A percentile compares a stretch with the other conserved stretches of the same genome.
Evolutionary conservation across 2,888 invertebrate genomes (phyloP).

Genomic region (Spisula subtruncata): DNA sequence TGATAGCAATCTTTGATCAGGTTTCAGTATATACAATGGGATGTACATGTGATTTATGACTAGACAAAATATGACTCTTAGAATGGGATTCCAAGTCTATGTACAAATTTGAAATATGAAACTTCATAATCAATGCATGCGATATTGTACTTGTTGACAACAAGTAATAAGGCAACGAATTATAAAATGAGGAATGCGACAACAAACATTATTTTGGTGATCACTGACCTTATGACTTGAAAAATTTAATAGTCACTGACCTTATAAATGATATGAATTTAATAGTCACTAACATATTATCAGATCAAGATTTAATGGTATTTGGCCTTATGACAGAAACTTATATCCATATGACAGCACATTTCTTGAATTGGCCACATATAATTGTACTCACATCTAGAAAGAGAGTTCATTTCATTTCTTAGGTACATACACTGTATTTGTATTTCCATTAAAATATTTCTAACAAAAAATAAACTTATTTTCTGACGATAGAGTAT

Average conservation of each 20-base stretch:
- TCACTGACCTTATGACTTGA: neutral
- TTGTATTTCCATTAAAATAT: too few species aligned
- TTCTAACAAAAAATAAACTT: too few species aligned
- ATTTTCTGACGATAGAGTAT: too few species aligned
- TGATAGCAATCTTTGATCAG: neutral
- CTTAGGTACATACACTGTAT: too few species aligned
- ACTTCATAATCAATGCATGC: neutral
- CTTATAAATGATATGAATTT: neutral
- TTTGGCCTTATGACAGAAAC: too few species aligned
- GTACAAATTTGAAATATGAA: neutral
- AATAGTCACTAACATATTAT: too few species aligned
- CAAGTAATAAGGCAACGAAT: conserved; percentile 9
- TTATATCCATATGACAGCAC: too few species aligned
- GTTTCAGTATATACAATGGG: neutral
- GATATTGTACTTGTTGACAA: neutral
- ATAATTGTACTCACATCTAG: too few species aligned
- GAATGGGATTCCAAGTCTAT: neutral
- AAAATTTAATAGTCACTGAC: conserved; percentile 1
- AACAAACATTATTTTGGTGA: neutral
- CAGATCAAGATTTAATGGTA: too few species aligned
- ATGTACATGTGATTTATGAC: neutral
- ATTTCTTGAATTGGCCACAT: too few species aligned
- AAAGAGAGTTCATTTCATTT: too few species aligned
- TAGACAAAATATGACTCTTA: too few species aligned
- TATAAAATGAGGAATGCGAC: conserved; percentile 19